Conservation (phyloP, 2,797 vertebrate species). For the Paguma larvata region DNA sequence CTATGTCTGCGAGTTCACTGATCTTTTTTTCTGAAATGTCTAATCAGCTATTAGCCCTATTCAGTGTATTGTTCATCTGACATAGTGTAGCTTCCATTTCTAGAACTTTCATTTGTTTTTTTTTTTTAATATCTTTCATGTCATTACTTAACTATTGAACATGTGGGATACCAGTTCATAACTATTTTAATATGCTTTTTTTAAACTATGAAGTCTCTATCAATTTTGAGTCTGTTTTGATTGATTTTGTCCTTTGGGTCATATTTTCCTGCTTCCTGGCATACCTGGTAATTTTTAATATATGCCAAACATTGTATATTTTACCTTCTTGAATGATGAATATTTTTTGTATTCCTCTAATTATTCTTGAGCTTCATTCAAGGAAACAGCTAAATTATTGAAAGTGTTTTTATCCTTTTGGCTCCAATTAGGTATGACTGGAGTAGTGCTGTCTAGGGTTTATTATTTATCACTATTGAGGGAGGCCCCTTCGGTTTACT, state of each 20-base stretch:
- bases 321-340: background rate
- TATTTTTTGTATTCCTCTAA: background rate
- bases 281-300: constrained; percentile 33
- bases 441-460: background rate
- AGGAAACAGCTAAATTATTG: background rate
- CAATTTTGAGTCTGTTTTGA: constrained; percentile 35
- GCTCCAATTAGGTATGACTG: background rate
- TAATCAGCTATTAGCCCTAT: background rate
- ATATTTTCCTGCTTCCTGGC: constrained; percentile 36
- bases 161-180: background rate
- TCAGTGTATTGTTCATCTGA: constrained; percentile 1
- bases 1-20: background rate
- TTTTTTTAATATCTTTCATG: constrained; percentile 19
- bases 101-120: constrained; percentile 21
- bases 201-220: constrained; percentile 23
- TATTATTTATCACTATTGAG: constrained; percentile 2
- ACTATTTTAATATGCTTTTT: constrained; percentile 5
- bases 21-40: background rate
- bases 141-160: constrained; percentile 31
- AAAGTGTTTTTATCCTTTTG: background rate
- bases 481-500: background rate
- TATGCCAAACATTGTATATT: background rate
- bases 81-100: constrained; percentile 38
- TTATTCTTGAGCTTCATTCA: background rate
- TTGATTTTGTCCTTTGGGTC: background rate